Evolutionary conservation across 2,888 invertebrate genomes (phyloP).

Genomic region (Pandemis cinnamomeana): DNA sequence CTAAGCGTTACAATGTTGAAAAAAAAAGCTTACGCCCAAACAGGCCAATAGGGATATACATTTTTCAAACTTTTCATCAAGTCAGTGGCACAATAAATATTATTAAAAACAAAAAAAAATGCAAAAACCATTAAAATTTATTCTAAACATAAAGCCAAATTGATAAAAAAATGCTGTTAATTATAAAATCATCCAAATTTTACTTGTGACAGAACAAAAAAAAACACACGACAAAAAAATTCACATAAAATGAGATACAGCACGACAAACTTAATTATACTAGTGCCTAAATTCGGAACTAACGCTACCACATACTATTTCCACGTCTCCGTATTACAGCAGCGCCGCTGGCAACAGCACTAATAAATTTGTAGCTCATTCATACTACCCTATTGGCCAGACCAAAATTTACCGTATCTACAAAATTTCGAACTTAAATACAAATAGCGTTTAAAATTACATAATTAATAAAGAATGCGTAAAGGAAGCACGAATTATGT

Average conservation of each 20-base stretch:
- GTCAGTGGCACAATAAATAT: neutral
- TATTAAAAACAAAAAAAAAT: neutral
- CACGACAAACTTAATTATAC: neutral
- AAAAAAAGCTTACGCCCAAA: neutral
- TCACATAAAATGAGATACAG: neutral
- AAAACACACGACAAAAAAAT: neutral
- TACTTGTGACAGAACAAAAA: neutral
- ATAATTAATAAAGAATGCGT: slow-evolving; percentile 58
- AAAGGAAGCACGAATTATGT: slow-evolving; percentile 75
- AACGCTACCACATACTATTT: neutral
- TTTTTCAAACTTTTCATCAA: neutral
- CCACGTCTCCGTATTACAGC: neutral
- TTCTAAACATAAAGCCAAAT: neutral
- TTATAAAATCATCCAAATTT: neutral
- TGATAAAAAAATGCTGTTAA: neutral
- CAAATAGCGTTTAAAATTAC: slow-evolving; percentile 30
- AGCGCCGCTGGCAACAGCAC: neutral
- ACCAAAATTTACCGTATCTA: slow-evolving; percentile 30
- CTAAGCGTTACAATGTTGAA: neutral
- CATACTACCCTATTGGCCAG: neutral
- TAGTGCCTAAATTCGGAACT: neutral
- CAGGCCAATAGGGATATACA: slow-evolving; percentile 6
- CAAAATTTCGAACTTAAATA: slow-evolving; percentile 40
- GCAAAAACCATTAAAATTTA: neutral
- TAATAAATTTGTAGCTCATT: neutral